A percentile compares a stretch with the other conserved stretches of the same genome.
Conservation (phyloP, 2,888 invertebrate species). For the Cephalotes varians region DNA sequence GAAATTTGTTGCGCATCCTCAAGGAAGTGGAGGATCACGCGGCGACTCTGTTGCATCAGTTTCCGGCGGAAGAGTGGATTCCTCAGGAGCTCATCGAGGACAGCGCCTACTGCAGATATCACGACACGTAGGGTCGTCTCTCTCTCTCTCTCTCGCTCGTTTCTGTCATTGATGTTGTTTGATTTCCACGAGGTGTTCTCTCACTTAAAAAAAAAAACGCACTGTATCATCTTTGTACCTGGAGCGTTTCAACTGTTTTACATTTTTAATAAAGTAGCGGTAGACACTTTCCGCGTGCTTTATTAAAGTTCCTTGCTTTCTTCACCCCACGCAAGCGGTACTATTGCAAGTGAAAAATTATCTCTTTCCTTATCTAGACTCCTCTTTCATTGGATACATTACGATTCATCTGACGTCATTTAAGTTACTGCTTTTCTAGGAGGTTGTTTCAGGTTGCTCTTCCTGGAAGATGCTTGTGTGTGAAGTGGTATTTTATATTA, state of each 20-base stretch:
- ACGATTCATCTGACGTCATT: neutral
- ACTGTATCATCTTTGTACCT: constrained; percentile 70
- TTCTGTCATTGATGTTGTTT: constrained; percentile 25
- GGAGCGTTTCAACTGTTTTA: constrained; percentile 63
- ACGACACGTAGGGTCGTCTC: constrained; percentile 72
- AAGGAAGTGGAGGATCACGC: constrained; percentile 86
- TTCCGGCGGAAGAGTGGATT: constrained; percentile 87
- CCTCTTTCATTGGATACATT: neutral
- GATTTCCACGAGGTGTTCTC: constrained; percentile 7
- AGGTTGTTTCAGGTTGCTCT: neutral
- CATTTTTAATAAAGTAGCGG: constrained; percentile 69
- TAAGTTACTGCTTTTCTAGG: neutral
- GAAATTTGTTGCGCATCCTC: constrained; percentile 88
- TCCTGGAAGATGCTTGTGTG: neutral
- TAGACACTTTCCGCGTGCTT: constrained; percentile 11
- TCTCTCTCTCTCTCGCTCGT: neutral
- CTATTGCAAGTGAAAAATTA: neutral
- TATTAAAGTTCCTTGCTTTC: neutral
- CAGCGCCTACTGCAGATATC: constrained; percentile 87
- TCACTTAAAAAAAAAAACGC: neutral
- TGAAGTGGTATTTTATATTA: neutral
- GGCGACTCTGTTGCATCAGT: constrained; percentile 83
- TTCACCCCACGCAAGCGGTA: neutral
- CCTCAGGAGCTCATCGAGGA: constrained; percentile 87
- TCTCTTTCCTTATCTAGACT: neutral